A percentile compares a stretch with the other conserved stretches of the same genome.
These are phyloP conservation scores for Eupithecia subfuscata DNA, from an alignment of 2,888 invertebrate genomes.

Conservation along the genomic window DNA sequence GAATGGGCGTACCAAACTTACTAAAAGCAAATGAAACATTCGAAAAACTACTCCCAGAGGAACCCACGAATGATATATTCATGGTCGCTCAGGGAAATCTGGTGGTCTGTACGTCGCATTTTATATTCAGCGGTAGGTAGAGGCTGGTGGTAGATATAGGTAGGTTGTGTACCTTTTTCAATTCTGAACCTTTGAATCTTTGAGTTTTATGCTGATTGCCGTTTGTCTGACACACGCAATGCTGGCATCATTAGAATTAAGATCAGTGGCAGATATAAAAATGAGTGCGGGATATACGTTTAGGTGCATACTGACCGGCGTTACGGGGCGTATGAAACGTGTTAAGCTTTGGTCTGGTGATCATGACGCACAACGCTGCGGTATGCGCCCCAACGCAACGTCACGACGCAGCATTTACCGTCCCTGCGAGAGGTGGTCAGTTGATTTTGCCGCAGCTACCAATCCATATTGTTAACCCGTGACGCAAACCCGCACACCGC, in stretches of 20 bases:
- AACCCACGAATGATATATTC: slow-evolving; percentile 40
- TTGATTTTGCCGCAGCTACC: too few relatives aligned
- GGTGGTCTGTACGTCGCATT: slow-evolving; percentile 35
- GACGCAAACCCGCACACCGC: too few relatives aligned
- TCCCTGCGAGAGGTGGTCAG: too few relatives aligned
- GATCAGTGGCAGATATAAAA: not conserved
- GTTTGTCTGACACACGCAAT: not conserved
- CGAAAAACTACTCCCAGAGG: slow-evolving; percentile 18
- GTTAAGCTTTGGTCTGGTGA: too few relatives aligned
- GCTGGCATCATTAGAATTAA: not conserved
- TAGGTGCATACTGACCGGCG: too few relatives aligned
- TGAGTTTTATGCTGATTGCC: not conserved
- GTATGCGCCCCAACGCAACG: too few relatives aligned
- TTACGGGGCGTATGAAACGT: too few relatives aligned
- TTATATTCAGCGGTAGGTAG: slow-evolving; percentile 26
- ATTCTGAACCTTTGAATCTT: not conserved
- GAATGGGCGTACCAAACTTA: slow-evolving; percentile 1
- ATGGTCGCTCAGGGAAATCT: slow-evolving; percentile 41
- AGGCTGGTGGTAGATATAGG: not conserved
- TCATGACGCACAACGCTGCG: too few relatives aligned
- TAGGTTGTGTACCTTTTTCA: not conserved
- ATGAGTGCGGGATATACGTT: not conserved
- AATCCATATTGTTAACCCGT: too few relatives aligned
- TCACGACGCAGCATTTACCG: too few relatives aligned
- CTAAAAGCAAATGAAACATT: slow-evolving; percentile 23